phyloP scores from a whole-genome alignment of 1,140 invertebrate genomes.

The Zophobas atratus region DNA sequence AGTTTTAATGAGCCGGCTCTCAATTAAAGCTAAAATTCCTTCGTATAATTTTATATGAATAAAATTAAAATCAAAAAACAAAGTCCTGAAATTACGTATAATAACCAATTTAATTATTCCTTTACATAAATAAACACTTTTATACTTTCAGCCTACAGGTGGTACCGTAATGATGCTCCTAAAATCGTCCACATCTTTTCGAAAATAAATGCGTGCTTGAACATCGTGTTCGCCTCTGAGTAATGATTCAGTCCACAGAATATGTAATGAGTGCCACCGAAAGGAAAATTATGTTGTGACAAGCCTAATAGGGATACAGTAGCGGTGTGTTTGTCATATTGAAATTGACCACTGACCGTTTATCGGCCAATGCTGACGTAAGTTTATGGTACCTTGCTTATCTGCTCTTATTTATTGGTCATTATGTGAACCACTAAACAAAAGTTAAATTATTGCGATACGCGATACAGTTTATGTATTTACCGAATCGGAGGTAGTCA shows the following conservation, averaged over 20 bases:
- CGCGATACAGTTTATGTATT: no score
- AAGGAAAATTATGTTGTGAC: conserved; percentile 33
- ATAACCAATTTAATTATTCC: conserved; percentile 10
- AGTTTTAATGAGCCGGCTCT: conserved; percentile 6
- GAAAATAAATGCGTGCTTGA: background rate
- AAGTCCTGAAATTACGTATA: conserved; percentile 1
- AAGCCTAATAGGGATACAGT: conserved; percentile 22
- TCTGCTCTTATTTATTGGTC: conserved; percentile 9
- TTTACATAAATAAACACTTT: conserved; percentile 5
- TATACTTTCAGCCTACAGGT: background rate
- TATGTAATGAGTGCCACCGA: conserved; percentile 15
- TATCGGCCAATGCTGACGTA: background rate
- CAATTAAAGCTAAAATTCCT: background rate
- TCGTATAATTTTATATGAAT: background rate
- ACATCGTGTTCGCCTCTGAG: background rate
- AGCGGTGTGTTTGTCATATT: conserved; percentile 10
- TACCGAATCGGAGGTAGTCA: no score
- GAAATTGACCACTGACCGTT: background rate
- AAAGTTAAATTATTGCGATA: no score
- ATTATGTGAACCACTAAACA: conserved; percentile 7
- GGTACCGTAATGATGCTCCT: background rate
- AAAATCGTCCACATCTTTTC: background rate
- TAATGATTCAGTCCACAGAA: conserved; percentile 8
- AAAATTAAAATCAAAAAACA: background rate
- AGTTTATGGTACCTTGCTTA: conserved; percentile 13